Percentiles rank a stretch among this genome's conserved stretches.
These are phyloP conservation scores for Cerastoderma edule DNA, from an alignment of 2,888 invertebrate genomes.

Conservation along the genomic window DNA sequence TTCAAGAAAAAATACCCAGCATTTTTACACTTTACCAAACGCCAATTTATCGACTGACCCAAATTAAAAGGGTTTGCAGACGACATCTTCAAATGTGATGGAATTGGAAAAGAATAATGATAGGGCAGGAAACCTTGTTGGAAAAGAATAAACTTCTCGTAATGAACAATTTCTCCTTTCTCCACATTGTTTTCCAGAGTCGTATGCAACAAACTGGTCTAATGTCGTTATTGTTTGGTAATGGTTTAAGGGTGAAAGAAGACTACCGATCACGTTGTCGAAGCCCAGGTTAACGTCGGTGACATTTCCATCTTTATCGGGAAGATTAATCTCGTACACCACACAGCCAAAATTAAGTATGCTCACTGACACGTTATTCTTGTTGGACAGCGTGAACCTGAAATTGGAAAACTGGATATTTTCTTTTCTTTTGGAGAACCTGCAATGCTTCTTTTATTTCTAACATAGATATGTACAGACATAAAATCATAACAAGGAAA, in stretches of 20 bases:
- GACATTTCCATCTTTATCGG: constrained; percentile 57
- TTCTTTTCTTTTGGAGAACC: too few relatives aligned
- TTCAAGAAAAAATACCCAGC: too few relatives aligned
- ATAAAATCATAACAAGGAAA: too few relatives aligned
- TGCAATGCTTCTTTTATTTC: too few relatives aligned
- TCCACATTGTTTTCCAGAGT: not conserved
- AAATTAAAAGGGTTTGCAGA: too few relatives aligned
- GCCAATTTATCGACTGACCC: too few relatives aligned
- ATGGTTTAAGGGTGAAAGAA: too few relatives aligned
- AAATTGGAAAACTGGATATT: too few relatives aligned
- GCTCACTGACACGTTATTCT: constrained; percentile 47
- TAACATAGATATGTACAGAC: too few relatives aligned
- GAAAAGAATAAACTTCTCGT: not conserved
- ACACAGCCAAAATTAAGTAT: constrained; percentile 58
- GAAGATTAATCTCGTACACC: constrained; percentile 52
- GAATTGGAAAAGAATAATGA: not conserved
- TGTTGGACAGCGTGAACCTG: constrained; percentile 56
- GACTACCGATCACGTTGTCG: constrained; percentile 57
- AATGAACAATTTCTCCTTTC: not conserved
- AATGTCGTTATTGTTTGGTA: too few relatives aligned
- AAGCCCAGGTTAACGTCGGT: constrained; percentile 57
- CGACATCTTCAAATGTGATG: not conserved
- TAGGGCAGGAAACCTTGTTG: not conserved
- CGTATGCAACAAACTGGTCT: not conserved
- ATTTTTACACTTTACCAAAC: too few relatives aligned